phyloP scores from a whole-genome alignment of 2,888 invertebrate genomes.

The Monochamus alternatus region DNA sequence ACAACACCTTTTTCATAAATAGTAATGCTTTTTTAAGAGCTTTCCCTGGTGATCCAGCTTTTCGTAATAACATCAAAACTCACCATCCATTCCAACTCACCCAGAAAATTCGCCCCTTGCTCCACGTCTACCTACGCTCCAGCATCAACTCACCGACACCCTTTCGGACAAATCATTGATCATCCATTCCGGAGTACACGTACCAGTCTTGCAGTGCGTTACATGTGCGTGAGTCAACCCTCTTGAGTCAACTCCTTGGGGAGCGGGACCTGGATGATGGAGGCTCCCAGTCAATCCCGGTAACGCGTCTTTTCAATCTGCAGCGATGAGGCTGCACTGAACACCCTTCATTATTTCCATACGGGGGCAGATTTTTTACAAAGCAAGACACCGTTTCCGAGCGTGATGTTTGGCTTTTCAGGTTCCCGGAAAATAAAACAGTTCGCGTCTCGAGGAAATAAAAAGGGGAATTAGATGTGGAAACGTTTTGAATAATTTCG shows the following conservation, averaged over 20 bases:
- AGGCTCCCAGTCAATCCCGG: conserved; percentile 69
- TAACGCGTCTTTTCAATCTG: conserved; percentile 71
- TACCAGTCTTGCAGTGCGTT: conserved; percentile 46
- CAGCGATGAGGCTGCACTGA: conserved; percentile 63
- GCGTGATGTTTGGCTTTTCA: no score
- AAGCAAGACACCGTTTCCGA: neutral
- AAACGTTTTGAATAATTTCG: no score
- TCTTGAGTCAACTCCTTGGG: conserved; percentile 66
- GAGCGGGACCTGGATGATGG: conserved; percentile 68
- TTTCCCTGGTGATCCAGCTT: no score
- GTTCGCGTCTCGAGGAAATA: no score
- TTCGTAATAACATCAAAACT: no score
- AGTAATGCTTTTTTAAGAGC: no score
- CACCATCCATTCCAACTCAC: no score
- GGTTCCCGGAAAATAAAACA: no score
- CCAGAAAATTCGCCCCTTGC: neutral
- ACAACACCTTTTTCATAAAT: no score
- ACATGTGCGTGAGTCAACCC: conserved; percentile 46
- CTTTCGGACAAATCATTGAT: conserved; percentile 46
- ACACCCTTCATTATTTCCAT: conserved; percentile 65
- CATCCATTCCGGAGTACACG: conserved; percentile 37
- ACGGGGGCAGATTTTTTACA: conserved; percentile 32
- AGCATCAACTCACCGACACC: conserved; percentile 21
- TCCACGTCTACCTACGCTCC: neutral
- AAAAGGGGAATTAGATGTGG: no score